Conservation (phyloP, 2,797 vertebrate genomes). For the Acanthopagrus latus region DNA sequence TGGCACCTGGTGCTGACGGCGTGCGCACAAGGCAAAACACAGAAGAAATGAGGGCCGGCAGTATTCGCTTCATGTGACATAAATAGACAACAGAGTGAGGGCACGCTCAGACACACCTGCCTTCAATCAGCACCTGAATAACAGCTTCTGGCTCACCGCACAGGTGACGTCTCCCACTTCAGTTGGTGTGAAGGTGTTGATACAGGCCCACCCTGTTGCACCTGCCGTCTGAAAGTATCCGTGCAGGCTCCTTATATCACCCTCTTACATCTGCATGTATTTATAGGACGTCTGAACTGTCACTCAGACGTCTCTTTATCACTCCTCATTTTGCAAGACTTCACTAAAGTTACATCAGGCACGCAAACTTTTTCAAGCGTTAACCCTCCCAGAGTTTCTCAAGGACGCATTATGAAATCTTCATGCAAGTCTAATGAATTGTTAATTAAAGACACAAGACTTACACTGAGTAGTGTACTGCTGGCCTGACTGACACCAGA, state of each 20-base stretch:
- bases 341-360: slow-evolving; percentile 59
- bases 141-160: not conserved
- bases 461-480: not conserved
- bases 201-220: not conserved
- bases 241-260: slow-evolving; percentile 12
- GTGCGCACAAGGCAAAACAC: too few relatives aligned
- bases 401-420: slow-evolving; percentile 63
- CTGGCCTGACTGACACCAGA: slow-evolving; percentile 5
- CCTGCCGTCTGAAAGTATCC: not conserved
- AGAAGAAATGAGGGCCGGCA: not conserved
- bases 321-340: slow-evolving; percentile 32
- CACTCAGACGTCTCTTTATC: slow-evolving; percentile 19
- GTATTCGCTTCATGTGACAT: too few relatives aligned
- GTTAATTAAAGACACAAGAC: slow-evolving; percentile 23
- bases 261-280: slow-evolving; percentile 29
- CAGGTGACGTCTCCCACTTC: too few relatives aligned
- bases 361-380: slow-evolving; percentile 21
- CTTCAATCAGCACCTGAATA: not conserved
- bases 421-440: slow-evolving; percentile 40
- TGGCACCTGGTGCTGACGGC: too few relatives aligned
- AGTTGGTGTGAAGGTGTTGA: too few relatives aligned
- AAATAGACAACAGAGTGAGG: not conserved
- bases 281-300: slow-evolving; percentile 38
- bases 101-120: not conserved
- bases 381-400: slow-evolving; percentile 20